Evolutionary conservation across 2,113 vertebrate species (phyloP).

Genomic region (Anolis sagrei): DNA sequence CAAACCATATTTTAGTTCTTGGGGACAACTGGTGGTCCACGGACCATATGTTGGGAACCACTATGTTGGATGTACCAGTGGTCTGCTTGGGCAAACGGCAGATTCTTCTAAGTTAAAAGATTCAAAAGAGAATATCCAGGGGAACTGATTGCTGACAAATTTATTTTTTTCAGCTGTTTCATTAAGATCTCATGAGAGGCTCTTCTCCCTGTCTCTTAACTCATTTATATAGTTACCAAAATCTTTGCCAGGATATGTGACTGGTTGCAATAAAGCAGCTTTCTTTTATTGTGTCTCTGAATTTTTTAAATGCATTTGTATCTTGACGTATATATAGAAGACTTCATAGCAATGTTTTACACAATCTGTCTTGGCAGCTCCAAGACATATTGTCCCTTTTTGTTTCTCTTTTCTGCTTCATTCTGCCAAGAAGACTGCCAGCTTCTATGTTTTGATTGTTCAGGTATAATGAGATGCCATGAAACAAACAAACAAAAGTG

Average conservation of each 20-base stretch:
- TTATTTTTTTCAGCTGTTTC: constrained; percentile 6
- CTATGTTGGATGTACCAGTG: too few relatives aligned
- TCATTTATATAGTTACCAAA: not conserved
- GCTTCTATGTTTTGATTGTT: constrained; percentile 52
- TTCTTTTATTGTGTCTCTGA: not conserved
- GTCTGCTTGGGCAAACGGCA: too few relatives aligned
- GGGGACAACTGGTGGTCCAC: too few relatives aligned
- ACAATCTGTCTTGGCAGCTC: constrained; percentile 26
- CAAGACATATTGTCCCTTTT: constrained; percentile 12
- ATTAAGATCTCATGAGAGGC: not conserved
- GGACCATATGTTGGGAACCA: too few relatives aligned
- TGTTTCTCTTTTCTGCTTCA: constrained; percentile 40
- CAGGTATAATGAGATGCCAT: constrained; percentile 53
- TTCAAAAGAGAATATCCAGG: not conserved
- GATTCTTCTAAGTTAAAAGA: not conserved
- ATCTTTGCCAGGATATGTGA: not conserved
- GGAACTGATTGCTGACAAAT: constrained; percentile 31
- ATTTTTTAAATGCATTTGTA: constrained; percentile 21
- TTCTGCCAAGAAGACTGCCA: constrained; percentile 50
- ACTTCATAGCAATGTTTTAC: constrained; percentile 45
- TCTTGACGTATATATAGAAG: constrained; percentile 40
- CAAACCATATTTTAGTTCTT: too few relatives aligned
- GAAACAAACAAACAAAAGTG: constrained; percentile 60
- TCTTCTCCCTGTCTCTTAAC: not conserved
- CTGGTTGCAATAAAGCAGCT: not conserved